Evolutionary conservation across 2,888 invertebrate species (phyloP), one percentile per base, ranked within the genome.

Genomic region (Eretmocerus hayati): DNA sequence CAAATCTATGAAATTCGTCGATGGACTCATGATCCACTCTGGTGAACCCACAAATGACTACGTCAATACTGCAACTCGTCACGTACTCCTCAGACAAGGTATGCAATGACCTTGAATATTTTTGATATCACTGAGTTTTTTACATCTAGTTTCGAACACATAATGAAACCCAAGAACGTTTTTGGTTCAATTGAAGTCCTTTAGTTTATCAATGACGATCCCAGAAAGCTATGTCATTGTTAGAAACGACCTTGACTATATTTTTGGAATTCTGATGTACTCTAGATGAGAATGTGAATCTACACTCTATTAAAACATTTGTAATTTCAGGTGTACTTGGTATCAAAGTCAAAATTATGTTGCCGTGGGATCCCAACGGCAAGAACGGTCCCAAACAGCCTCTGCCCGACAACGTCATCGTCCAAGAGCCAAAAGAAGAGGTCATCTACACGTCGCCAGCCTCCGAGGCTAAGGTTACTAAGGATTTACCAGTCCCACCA

Each of bases 1-100:
- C 58, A 99, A 99, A 77, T 93, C 95, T 48, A 99, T 99, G 99
- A 99, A 99, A 76, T 99, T 99, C 72, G 95, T 96, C 32, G 99
- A 99, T 66, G 99, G 99, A 56, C 83, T 99, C 54, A 99, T 99
- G 99, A 99, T 99, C 72, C 99, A 99, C 79, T 93, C 93, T 60
- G 99, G 99, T 71, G 93, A 99, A 75, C 97, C 99, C 26, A 91
- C 90, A 75, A 93, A 94, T 66, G 94, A 97, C 69, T 99, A 97
- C 64, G 96, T 99, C 45, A 95, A 97, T 75, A 90, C 90, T 36
- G 99, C 99, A 52, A 97, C 99, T 41, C 80, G 99, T 62, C 99
- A 99, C 74, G 99, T 99, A 26, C 81, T 97, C 64, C 81, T 99
- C 50, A 82, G 97, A 72, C 99, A 97, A 79, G 87, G 93, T 89